phyloP scores from a whole-genome alignment of 2,888 invertebrate species.

The Phrixothrix hirtus region DNA sequence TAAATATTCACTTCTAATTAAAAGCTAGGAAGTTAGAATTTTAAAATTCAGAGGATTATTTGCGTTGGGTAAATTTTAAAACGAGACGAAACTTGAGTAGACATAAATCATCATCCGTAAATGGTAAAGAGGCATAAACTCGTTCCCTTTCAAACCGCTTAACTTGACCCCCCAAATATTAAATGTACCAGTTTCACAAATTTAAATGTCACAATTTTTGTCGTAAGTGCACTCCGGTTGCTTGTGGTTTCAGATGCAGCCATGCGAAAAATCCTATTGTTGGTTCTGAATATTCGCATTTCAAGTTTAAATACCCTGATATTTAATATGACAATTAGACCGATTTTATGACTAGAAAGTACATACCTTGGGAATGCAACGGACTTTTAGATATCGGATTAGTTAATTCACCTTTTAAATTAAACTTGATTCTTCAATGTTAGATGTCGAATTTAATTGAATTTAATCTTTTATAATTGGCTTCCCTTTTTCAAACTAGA shows the following conservation, averaged over 20 bases:
- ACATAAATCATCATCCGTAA: slow-evolving; percentile 4
- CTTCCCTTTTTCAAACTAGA: not conserved
- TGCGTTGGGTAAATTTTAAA: slow-evolving; percentile 12
- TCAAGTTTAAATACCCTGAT: slow-evolving; percentile 46
- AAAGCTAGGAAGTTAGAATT: no score
- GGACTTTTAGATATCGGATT: slow-evolving; percentile 18
- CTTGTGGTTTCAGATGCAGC: slow-evolving; percentile 51
- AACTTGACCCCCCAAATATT: slow-evolving; percentile 18
- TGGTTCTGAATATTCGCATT: slow-evolving; percentile 42
- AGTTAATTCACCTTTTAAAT: slow-evolving; percentile 12
- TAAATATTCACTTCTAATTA: no score
- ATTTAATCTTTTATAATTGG: not conserved
- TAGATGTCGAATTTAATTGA: slow-evolving; percentile 1
- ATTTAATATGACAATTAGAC: slow-evolving; percentile 51
- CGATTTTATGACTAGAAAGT: slow-evolving; percentile 43
- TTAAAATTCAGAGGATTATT: slow-evolving; percentile 10
- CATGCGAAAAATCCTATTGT: slow-evolving; percentile 50
- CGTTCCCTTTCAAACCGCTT: slow-evolving; percentile 14
- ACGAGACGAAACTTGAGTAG: not conserved
- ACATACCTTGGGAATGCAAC: slow-evolving; percentile 29
- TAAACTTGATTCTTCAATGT: slow-evolving; percentile 7
- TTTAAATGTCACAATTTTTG: slow-evolving; percentile 43
- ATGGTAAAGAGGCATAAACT: slow-evolving; percentile 9
- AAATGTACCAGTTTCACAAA: slow-evolving; percentile 30
- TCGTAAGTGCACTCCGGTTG: slow-evolving; percentile 48